phyloP scores from a whole-genome alignment of 2,888 invertebrate species.

The Andrena dorsata region DNA sequence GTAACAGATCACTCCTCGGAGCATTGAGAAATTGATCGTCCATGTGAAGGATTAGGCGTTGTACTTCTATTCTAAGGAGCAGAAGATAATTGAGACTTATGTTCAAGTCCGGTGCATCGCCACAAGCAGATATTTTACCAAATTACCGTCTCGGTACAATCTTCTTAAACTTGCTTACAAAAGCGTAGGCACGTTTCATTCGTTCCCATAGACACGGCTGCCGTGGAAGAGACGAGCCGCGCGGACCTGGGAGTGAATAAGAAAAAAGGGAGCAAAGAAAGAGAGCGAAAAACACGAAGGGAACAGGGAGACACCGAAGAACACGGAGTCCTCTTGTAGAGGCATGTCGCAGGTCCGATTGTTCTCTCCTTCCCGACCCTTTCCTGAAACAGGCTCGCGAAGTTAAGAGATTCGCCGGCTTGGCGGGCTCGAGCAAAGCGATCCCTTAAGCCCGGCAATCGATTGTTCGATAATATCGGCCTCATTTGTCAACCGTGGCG shows the following conservation, averaged over 20 bases:
- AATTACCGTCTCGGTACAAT: neutral
- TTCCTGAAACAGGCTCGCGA: slow-evolving; percentile 65
- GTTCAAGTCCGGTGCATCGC: neutral
- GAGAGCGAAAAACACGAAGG: slow-evolving; percentile 38
- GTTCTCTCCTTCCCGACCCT: slow-evolving; percentile 68
- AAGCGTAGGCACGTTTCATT: slow-evolving; percentile 30
- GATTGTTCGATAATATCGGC: slow-evolving; percentile 82
- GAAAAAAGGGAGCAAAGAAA: slow-evolving; percentile 35
- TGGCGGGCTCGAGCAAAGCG: slow-evolving; percentile 69
- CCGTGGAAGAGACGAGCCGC: slow-evolving; percentile 57
- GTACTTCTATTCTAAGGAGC: too few species aligned
- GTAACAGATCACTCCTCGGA: too few species aligned
- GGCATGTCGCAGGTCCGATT: slow-evolving; percentile 74
- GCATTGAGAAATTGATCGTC: too few species aligned
- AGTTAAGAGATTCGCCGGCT: slow-evolving; percentile 77
- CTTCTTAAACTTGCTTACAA: neutral
- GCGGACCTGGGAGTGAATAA: slow-evolving; percentile 45
- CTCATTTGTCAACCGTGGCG: slow-evolving; percentile 81
- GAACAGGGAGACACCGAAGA: slow-evolving; percentile 62
- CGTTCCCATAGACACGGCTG: slow-evolving; percentile 66
- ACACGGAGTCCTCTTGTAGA: slow-evolving; percentile 71
- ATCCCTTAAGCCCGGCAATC: slow-evolving; percentile 72
- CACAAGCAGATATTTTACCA: neutral
- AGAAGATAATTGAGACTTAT: too few species aligned
- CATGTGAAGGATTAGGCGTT: too few species aligned